phyloP scores from a whole-genome alignment of 2,113 vertebrate genomes.

The Leptosomus discolor region DNA sequence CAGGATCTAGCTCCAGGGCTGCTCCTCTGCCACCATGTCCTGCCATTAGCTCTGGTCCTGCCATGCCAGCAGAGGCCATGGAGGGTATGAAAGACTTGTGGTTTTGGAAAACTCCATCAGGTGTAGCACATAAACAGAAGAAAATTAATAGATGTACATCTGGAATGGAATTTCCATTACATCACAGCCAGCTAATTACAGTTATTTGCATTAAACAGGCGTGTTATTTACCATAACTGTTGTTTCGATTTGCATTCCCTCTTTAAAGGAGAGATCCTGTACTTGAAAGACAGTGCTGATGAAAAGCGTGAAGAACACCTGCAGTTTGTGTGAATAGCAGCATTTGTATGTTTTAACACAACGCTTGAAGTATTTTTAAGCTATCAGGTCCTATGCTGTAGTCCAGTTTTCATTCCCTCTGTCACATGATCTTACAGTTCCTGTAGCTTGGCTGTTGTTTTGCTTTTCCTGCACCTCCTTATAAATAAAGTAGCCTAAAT shows the following conservation, averaged over 20 bases:
- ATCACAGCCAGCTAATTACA: neutral
- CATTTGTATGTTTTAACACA: neutral
- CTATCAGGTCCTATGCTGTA: neutral
- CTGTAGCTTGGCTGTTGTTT: neutral
- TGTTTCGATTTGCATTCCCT: neutral
- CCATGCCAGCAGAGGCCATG: neutral
- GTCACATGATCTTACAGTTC: neutral
- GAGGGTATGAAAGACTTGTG: neutral
- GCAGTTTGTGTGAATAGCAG: neutral
- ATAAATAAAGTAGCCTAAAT: neutral
- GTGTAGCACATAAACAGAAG: neutral
- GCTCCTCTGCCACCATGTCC: neutral
- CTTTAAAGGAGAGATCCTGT: neutral
- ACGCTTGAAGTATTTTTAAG: neutral
- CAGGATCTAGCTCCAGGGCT: neutral
- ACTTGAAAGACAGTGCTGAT: neutral
- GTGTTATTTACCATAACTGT: neutral
- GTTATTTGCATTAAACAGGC: neutral
- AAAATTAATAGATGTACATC: neutral
- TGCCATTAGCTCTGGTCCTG: neutral
- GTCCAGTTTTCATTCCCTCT: neutral
- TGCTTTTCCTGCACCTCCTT: neutral
- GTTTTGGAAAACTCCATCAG: neutral
- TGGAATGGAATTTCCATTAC: neutral
- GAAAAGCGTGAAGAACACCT: neutral